phyloP scores from a whole-genome alignment of 2,888 invertebrate species.

The Agonopterix heracliana region DNA sequence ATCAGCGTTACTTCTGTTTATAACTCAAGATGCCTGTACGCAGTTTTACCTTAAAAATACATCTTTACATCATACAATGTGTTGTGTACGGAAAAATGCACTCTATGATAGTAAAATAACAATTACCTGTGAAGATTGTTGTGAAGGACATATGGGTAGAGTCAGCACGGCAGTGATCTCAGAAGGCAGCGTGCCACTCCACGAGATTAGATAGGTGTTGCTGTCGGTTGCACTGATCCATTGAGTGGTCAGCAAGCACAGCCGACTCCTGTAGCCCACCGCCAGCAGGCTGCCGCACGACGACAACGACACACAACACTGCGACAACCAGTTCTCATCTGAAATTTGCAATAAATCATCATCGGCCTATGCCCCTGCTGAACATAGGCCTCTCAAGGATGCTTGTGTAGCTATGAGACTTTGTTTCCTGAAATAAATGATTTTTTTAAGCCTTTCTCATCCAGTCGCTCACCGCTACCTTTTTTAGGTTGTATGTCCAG shows the following conservation, averaged over 20 bases:
- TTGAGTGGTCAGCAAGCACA: slow-evolving; percentile 60
- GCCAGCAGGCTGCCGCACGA: slow-evolving; percentile 62
- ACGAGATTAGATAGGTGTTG: slow-evolving; percentile 61
- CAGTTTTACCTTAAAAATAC: too few relatives aligned
- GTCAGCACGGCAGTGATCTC: slow-evolving; percentile 52
- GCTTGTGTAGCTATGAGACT: background rate
- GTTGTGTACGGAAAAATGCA: too few relatives aligned
- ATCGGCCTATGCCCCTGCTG: background rate
- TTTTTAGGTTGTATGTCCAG: too few relatives aligned
- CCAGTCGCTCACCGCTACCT: too few relatives aligned
- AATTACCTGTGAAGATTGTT: slow-evolving; percentile 65
- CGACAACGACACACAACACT: slow-evolving; percentile 60
- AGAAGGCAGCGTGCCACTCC: slow-evolving; percentile 64
- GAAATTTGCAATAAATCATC: slow-evolving; percentile 22
- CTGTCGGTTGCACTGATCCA: slow-evolving; percentile 65
- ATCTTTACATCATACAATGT: too few relatives aligned
- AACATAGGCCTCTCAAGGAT: background rate
- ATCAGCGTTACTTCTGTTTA: too few relatives aligned
- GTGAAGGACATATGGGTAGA: slow-evolving; percentile 60
- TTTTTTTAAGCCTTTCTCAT: background rate
- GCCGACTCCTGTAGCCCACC: slow-evolving; percentile 52
- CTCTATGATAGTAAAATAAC: background rate
- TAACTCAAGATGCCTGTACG: too few relatives aligned
- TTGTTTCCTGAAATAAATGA: too few relatives aligned
- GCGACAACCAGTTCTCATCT: slow-evolving; percentile 64